phyloP scores from a whole-genome alignment of 2,888 invertebrate genomes.

The Scaptomyza reducta region DNA sequence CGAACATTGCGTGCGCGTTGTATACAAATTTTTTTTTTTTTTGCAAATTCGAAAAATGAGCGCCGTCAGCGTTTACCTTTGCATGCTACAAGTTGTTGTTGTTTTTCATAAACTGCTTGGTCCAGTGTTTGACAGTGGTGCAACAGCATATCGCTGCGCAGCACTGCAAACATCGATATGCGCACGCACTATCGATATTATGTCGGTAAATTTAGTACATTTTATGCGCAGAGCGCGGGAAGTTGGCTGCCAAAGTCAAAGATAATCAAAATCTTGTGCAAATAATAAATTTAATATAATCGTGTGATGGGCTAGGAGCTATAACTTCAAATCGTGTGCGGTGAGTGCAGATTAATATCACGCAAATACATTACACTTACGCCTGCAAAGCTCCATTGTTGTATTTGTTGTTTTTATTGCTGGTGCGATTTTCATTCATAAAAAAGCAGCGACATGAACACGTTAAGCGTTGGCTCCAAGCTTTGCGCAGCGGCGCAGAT shows the following conservation, averaged over 20 bases:
- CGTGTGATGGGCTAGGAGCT: not conserved
- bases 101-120: constrained; percentile 17
- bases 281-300: not conserved
- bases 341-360: not conserved
- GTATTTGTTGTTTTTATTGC: constrained; percentile 25
- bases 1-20: constrained; percentile 16
- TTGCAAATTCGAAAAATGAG: constrained; percentile 19
- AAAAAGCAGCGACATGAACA: constrained; percentile 55
- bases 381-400: constrained; percentile 28
- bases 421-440: constrained; percentile 65
- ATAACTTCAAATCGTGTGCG: not conserved
- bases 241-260: not conserved
- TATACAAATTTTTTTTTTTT: not conserved
- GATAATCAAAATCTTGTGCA: not conserved
- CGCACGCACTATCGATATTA: constrained; percentile 8
- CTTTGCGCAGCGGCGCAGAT: constrained; percentile 61
- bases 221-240: constrained; percentile 7
- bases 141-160: constrained; percentile 12
- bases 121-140: constrained; percentile 13
- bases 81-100: constrained; percentile 56
- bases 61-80: constrained; percentile 26
- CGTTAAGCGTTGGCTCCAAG: constrained; percentile 35
- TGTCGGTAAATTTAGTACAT: constrained; percentile 38
- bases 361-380: not conserved
- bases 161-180: constrained; percentile 39